phyloP scores from a whole-genome alignment of 2,888 invertebrate species.

The Camponotus fellah region DNA sequence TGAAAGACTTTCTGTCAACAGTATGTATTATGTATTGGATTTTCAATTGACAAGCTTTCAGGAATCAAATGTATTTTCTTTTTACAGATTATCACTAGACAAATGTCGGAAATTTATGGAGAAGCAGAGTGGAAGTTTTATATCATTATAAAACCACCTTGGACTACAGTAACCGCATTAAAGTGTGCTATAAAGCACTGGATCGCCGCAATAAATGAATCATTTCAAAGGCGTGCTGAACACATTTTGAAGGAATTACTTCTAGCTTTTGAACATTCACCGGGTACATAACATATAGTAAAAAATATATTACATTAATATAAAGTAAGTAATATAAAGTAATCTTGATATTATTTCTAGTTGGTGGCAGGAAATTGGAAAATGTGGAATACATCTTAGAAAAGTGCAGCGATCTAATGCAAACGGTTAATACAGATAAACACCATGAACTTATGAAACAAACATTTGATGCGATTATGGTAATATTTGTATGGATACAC shows the following conservation, averaged over 20 bases:
- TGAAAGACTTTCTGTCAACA: constrained; percentile 77
- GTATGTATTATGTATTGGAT: constrained; percentile 60
- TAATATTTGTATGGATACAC: constrained; percentile 59
- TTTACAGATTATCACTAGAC: constrained; percentile 78
- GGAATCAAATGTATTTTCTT: constrained; percentile 22
- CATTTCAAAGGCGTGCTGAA: constrained; percentile 77
- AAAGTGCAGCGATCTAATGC: constrained; percentile 76
- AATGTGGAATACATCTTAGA: constrained; percentile 77
- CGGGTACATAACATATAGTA: constrained; percentile 65
- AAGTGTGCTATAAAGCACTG: constrained; percentile 84
- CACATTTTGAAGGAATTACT: constrained; percentile 73
- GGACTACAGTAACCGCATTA: constrained; percentile 79
- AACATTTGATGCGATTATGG: constrained; percentile 70
- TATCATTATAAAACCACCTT: constrained; percentile 82
- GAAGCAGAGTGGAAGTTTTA: constrained; percentile 79
- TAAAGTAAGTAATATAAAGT: neutral
- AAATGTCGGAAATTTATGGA: constrained; percentile 81
- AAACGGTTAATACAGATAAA: constrained; percentile 76
- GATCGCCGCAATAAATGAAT: constrained; percentile 83
- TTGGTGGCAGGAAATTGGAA: constrained; percentile 73
- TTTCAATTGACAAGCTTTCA: neutral
- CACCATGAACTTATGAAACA: constrained; percentile 71
- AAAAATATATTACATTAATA: neutral
- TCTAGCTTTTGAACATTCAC: constrained; percentile 67
- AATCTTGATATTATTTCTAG: constrained; percentile 59